Evolutionary conservation across 2,888 invertebrate species (phyloP).

Genomic region (Lasioglossum marginatum): DNA sequence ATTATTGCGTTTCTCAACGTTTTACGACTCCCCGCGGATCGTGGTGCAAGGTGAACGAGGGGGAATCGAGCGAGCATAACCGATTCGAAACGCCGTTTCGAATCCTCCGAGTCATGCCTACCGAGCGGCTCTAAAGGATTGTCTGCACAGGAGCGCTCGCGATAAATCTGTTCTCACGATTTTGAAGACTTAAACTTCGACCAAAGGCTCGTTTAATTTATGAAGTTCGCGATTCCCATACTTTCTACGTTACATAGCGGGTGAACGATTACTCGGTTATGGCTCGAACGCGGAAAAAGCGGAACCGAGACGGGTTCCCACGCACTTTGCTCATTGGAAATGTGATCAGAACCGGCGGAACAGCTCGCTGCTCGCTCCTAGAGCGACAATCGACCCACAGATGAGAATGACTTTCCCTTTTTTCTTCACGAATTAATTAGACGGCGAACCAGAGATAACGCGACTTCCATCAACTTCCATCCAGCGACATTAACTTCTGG

Average conservation of each 20-base stretch:
- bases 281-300: constrained; percentile 61
- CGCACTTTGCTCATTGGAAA: constrained; percentile 59
- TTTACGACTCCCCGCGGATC: constrained; percentile 15
- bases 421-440: constrained; percentile 46
- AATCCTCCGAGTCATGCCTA: background rate
- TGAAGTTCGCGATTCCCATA: constrained; percentile 68
- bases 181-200: constrained; percentile 4
- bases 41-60: background rate
- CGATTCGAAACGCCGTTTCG: background rate
- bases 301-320: constrained; percentile 68
- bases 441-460: background rate
- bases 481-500: constrained; percentile 24
- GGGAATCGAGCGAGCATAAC: background rate
- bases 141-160: background rate
- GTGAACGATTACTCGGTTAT: constrained; percentile 64
- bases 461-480: background rate
- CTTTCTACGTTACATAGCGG: constrained; percentile 72
- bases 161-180: background rate
- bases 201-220: constrained; percentile 34
- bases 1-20: constrained; percentile 38
- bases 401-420: constrained; percentile 56
- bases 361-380: constrained; percentile 13
- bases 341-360: constrained; percentile 43
- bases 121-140: background rate
- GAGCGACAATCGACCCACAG: constrained; percentile 48